Base-by-base conservation (phyloP, 2,888 invertebrate genomes). In the Hypolimnas misippus region DNA sequence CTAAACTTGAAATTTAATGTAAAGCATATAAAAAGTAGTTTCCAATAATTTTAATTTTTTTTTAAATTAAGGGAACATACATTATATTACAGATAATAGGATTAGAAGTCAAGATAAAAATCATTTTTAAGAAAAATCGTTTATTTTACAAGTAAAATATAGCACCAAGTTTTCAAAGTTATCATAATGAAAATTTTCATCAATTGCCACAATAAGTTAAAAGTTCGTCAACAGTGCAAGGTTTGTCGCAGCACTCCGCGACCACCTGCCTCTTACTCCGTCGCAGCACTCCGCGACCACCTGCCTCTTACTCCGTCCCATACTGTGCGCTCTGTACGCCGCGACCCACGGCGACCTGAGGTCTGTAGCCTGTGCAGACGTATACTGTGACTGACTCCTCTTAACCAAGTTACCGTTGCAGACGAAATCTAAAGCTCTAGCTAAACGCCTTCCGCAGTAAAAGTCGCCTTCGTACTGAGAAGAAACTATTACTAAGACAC, bases 251-350 rank as follows among this genome's bases (percentile, higher is more conserved):
- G 69, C 83, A 83, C 42, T 78, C 75, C 1, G 66, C 69, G 14
- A 70, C 76, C 5, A 80, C 79, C n/a, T 75, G 74, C 38, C 78
- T 64, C 65, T 79, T 79, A 5, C 69, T 73, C n/a, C n/a, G n/a
- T n/a, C n/a, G n/a, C 83, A 83, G 70, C 83, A 83, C 42, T 79
- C 75, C 0, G 67, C 67, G n/a, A 70, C 77, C 4, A 80, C 81
- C n/a, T 75, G 74, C 42, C 78, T 65, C 66, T 79, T 80, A 1
- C 68, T 73, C 12, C 76, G 62, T 16, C 74, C 62, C 57, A 76
- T 61, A 0, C 66, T 67, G 61, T 68, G 60, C 0, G 76, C 77
- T 1, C 38, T 57, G 1, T 69, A 70, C 1, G 69, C 63, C 0
- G 69, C 51, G 8, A 76, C 58, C 79, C 76, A 76, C 6, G 72